Base-by-base conservation (phyloP, 2,888 invertebrate species). In the Parnassius glacialis region DNA sequence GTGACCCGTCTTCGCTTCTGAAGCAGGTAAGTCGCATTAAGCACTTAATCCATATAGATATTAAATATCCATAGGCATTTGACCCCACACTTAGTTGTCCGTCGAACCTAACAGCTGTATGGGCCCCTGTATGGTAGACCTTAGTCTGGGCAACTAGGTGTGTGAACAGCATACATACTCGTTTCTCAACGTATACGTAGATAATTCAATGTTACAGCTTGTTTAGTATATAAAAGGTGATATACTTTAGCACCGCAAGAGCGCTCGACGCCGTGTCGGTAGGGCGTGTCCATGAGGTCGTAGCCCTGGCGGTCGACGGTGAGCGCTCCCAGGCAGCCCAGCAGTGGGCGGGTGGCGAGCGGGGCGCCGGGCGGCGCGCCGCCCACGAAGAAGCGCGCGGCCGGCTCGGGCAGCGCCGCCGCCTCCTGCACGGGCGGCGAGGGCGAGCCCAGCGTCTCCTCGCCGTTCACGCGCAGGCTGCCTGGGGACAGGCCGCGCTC, bases 261-360 rank as follows among this genome's bases (percentile, higher is more conserved):
- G 0, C 94, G 92, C 72, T 96, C 96, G 1, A 97, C 93, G 0
- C 96, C 96, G 71, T 94, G 94, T 70, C 94, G 92, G 1, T 93
- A 92, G 0, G 92, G 87, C 61, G 95, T 95, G 55, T 94, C 94
- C 70, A 95, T 87, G 10, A 96, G 93, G 81, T 96, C 95, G 72
- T 95, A 95, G 0, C 94, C 93, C 75, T 95, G 93, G 57, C 94
- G 85, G 72, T 95, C 94, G 10, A 96, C 94, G 50, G 94, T 93
- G 2, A 97, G 92, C 63, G 95, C 95, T 56, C 95, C 94, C 90
- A 97, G 93, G 75, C 97, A 97, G n/a, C 97, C 97, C 58, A 96
- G 92, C 82, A 96, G 95, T 0, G 95, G 70, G 1, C 81, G 77
- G 9, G 74, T 80, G n/a, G 81, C 74, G 20, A 79, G 25, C 25